Evolutionary conservation across 2,888 invertebrate species (phyloP).

Genomic region (Hemaris fuciformis): DNA sequence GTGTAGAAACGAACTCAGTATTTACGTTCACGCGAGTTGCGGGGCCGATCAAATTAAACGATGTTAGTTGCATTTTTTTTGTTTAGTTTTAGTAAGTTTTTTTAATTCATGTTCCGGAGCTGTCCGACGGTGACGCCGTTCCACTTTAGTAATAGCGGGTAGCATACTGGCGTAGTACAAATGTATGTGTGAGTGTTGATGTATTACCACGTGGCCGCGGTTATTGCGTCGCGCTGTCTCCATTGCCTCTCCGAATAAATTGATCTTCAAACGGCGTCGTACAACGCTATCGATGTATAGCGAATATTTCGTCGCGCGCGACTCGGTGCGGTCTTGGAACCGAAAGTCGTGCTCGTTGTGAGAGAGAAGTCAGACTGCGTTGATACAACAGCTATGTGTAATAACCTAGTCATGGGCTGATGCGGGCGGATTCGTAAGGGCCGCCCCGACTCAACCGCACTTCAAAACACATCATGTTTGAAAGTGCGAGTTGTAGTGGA

Average conservation of each 20-base stretch:
- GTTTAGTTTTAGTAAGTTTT: slow-evolving; percentile 50
- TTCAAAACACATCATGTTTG: background rate
- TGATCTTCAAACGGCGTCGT: slow-evolving; percentile 4
- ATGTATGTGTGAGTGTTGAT: slow-evolving; percentile 62
- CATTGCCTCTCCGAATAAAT: slow-evolving; percentile 21
- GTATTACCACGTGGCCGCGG: slow-evolving; percentile 35
- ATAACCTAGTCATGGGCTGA: slow-evolving; percentile 51
- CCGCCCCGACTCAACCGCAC: background rate
- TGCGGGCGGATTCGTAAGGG: slow-evolving; percentile 24
- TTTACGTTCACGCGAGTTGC: slow-evolving; percentile 40
- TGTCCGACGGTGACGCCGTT: slow-evolving; percentile 51
- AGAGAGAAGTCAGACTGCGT: slow-evolving; percentile 14
- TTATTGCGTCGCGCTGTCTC: slow-evolving; percentile 32
- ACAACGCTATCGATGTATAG: slow-evolving; percentile 6
- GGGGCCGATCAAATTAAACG: slow-evolving; percentile 51
- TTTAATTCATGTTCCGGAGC: slow-evolving; percentile 46
- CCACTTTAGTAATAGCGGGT: slow-evolving; percentile 56
- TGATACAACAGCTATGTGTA: slow-evolving; percentile 22
- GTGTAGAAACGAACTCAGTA: slow-evolving; percentile 48
- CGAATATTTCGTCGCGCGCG: background rate
- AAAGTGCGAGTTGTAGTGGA: background rate
- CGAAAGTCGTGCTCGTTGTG: slow-evolving; percentile 1
- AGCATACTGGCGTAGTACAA: slow-evolving; percentile 78
- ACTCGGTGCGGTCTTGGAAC: background rate
- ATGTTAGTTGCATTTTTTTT: slow-evolving; percentile 61